Base-by-base conservation (phyloP, 2,888 invertebrate species). In the Drosophila nr. fundita region DNA sequence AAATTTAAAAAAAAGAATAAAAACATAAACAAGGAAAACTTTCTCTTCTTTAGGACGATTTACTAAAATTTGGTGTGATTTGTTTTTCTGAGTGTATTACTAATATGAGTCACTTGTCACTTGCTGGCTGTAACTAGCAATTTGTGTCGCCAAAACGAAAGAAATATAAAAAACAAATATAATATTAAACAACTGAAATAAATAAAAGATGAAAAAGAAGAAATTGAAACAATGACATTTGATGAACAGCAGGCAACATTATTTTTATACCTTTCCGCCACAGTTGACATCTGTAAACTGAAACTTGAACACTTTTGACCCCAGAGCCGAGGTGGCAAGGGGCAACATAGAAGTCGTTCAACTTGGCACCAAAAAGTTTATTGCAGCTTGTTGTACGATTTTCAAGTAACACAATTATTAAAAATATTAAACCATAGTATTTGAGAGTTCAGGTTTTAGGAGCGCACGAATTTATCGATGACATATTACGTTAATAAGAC, bases 341-440 rank as follows among this genome's bases (percentile, higher is more conserved):
- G 48, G 65, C 61, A 18, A n/a, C 36, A 69, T 50, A 59, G 70
- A 76, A 68, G 84, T 77, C 75, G 77, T 84, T 85, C 71, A 83
- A 85, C 81, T 78, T 88, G 76, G 24, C 66, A 18, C 11, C 50
- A 62, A 68, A 76, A 83, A 83, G 87, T 82, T 85, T 82, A 65
- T 15, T 71, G 79, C 58, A 67, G 73, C 80, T 62, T 75, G 66
- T 75, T 83, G 74, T 71, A 67, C 69, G 74, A 76, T 68, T 71
- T 38, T 71, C 49, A 18, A 38, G n/a, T 36, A 32, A 60, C 61
- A 27, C 36, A 15, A 15, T 6, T 15, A 34, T 34, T 34, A 36
- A 15, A 36, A 4, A 13, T 5, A 34, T 11, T 13, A 32, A 34
- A 34, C 4, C 0, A 13, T 36, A 18, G 18, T 18, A 4, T 38